Conservation (phyloP, 2,888 invertebrate genomes). For the Pollenia labialis region DNA sequence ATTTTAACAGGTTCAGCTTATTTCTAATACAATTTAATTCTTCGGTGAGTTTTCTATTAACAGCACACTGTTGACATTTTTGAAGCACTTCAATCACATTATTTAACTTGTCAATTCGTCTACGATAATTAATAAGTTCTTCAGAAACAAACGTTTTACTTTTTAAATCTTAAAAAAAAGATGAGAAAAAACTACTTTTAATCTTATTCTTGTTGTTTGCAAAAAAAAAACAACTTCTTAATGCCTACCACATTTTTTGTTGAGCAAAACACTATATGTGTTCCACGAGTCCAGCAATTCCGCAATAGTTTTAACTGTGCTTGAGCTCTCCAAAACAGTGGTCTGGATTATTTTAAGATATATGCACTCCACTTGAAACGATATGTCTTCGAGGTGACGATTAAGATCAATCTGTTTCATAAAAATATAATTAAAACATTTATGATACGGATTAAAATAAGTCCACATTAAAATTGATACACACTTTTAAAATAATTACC, state of each 20-base stretch:
- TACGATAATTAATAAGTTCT: conserved; percentile 80
- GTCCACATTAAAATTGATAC: neutral
- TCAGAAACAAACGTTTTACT: conserved; percentile 77
- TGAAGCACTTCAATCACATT: conserved; percentile 76
- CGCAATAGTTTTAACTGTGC: conserved; percentile 61
- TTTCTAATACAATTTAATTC: conserved; percentile 61
- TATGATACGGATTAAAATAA: neutral
- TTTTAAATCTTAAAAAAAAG: conserved; percentile 76
- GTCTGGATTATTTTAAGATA: conserved; percentile 78
- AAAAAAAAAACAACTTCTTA: neutral
- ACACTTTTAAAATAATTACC: neutral
- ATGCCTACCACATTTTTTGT: conserved; percentile 77
- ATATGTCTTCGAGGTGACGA: conserved; percentile 88
- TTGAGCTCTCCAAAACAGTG: conserved; percentile 66
- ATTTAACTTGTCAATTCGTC: conserved; percentile 77
- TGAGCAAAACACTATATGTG: conserved; percentile 77
- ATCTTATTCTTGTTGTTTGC: neutral
- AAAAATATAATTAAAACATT: neutral
- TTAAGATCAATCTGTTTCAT: conserved; percentile 81
- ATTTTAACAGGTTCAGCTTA: conserved; percentile 76
- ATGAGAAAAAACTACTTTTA: neutral
- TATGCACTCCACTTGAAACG: conserved; percentile 80
- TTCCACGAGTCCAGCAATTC: conserved; percentile 79
- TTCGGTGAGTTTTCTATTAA: conserved; percentile 7
- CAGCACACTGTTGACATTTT: conserved; percentile 11